phyloP scores from a whole-genome alignment of 1,140 invertebrate species.

The Drosophila watanabei region DNA sequence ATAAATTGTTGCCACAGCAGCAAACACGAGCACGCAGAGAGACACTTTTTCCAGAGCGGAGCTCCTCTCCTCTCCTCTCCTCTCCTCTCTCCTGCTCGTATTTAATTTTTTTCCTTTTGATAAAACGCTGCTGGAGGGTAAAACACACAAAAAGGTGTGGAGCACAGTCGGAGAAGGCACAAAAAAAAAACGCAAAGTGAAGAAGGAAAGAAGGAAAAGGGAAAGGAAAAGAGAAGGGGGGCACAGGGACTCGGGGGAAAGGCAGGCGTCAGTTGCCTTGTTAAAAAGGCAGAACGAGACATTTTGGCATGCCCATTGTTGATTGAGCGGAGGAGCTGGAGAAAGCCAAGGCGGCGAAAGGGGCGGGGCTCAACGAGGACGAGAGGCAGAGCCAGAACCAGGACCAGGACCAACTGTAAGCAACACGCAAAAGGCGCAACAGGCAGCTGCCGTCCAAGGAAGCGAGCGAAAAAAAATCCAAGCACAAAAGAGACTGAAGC shows the following conservation, averaged over 20 bases:
- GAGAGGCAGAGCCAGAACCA: background rate
- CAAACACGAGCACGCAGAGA: constrained; percentile 56
- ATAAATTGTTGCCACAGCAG: constrained; percentile 83
- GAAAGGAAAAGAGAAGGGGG: background rate
- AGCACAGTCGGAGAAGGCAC: background rate
- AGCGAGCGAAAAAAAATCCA: constrained; percentile 9
- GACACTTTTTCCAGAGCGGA: constrained; percentile 24
- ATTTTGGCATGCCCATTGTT: constrained; percentile 75
- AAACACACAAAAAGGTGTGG: constrained; percentile 36
- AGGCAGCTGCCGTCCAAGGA: constrained; percentile 52
- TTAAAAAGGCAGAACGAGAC: constrained; percentile 75
- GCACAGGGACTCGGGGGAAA: background rate
- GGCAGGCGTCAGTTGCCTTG: constrained; percentile 60
- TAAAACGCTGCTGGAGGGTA: constrained; percentile 45
- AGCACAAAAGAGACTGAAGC: constrained; percentile 20
- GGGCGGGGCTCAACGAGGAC: background rate
- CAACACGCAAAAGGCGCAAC: constrained; percentile 81
- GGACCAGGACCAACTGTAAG: constrained; percentile 55
- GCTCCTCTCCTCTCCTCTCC: constrained; percentile 1
- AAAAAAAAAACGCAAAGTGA: background rate
- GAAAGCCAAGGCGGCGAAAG: constrained; percentile 2
- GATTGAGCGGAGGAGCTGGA: constrained; percentile 25
- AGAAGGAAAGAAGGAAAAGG: background rate
- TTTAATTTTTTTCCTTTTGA: constrained; percentile 31
- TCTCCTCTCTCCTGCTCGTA: background rate